Conservation (phyloP, 1,140 invertebrate genomes). For the Drosophila murphyi region DNA sequence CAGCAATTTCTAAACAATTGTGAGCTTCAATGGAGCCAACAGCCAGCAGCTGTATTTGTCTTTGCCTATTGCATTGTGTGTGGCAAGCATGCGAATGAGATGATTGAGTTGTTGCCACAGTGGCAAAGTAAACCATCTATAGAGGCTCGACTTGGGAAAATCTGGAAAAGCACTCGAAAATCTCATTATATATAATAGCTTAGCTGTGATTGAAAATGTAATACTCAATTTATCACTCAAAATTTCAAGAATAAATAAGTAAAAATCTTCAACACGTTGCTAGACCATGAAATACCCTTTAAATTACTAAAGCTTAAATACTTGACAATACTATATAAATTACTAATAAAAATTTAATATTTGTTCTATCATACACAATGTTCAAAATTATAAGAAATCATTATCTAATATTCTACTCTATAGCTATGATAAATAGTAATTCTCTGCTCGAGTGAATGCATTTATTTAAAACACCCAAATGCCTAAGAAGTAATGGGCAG, state of each 20-base stretch:
- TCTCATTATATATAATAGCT: conserved; percentile 19
- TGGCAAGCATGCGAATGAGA: conserved; percentile 11
- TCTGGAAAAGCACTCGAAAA: conserved; percentile 13
- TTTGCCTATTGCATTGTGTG: conserved; percentile 12
- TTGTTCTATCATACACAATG: too few relatives aligned
- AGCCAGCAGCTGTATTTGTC: conserved; percentile 64
- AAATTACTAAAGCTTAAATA: neutral
- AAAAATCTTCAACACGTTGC: neutral
- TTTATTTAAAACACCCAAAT: neutral
- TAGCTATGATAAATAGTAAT: too few relatives aligned
- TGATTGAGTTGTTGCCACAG: conserved; percentile 4
- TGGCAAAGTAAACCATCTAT: neutral
- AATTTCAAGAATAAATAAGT: conserved; percentile 20
- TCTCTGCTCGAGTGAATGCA: neutral
- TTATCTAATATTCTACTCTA: too few relatives aligned
- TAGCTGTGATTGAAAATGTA: neutral
- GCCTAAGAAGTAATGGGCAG: neutral
- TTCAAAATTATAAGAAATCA: too few relatives aligned
- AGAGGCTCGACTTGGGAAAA: neutral
- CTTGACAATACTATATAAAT: neutral
- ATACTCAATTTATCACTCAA: neutral
- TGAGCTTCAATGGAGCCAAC: conserved; percentile 35
- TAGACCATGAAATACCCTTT: neutral
- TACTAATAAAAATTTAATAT: neutral
- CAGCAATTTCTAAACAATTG: conserved; percentile 65